Base-by-base conservation (phyloP, 2,113 vertebrate genomes). In the Erinaceus europaeus region DNA sequence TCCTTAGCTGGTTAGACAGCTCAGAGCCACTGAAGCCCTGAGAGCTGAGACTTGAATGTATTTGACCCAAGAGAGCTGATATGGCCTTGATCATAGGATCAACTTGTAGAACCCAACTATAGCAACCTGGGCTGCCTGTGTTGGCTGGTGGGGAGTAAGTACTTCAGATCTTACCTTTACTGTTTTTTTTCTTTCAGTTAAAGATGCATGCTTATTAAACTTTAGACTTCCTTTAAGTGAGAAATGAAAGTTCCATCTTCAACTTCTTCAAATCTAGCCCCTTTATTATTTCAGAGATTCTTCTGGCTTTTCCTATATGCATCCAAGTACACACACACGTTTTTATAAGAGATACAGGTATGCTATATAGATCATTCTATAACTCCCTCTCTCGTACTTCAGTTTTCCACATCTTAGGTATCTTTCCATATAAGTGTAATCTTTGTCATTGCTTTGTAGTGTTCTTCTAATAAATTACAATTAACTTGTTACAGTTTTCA, bases 151-250 rank as follows among this genome's bases (percentile, higher is more conserved):
- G 59, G 36, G 17, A 57, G 65, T n/a, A n/a, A n/a, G n/a, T 34
- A 52, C 83, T 68, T 75, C 42, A 69, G 79, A 53, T 34, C 64
- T 59, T 77, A 79, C 68, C 67, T 59, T 65, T 46, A 79, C 57
- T 85, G 46, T 11, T 27, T 23, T 40, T 65, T 9, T 52, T 55
- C 67, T 71, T 82, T 71, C 75, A 79, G 75, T 87, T 82, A 59
- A 88, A 88, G 59, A 65, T 71, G 61, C 12, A 55, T n/a, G 42
- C 59, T 64, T 25, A 52, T 81, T 61, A 80, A 86, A 83, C 29
- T n/a, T 29, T 81, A 67, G 64, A 84, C 34, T 80, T 42, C 6
- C 36, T n/a, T 62, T 3, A 65, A 36, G 15, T 62, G 25, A 38
- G 68, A 81, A 61, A 8, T 27, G 6, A 21, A 91, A 40, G 38